Base-by-base conservation (phyloP, 2,113 vertebrate genomes). In the Salvelinus sp. region DNA sequence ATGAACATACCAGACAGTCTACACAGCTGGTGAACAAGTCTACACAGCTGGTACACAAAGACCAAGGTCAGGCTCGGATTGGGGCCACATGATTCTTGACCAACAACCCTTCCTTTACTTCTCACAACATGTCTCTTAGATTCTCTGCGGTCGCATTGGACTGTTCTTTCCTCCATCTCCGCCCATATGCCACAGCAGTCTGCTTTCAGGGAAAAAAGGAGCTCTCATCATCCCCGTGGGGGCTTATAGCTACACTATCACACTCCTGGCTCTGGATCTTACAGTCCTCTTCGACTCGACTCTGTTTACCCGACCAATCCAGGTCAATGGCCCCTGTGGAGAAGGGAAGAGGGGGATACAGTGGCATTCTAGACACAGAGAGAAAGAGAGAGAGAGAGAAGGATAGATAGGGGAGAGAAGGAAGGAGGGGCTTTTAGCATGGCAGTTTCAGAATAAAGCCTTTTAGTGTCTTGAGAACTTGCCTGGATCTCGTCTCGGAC, bases 221-320 rank as follows among this genome's bases (percentile, higher is more conserved):
- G 54, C 54, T 20, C 62, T 63, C 62, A 63, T 38, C 38, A 63
- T 57, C 58, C 73, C 69, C 60, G 14, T 4, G 1, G 44, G 57
- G 54, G 33, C 23, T 27, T 20, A 25, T 57, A 58, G 25, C 20
- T 23, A 62, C 72, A 33, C n/a, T 2, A 65, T 28, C 38, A 3
- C 47, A 28, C 30, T 65, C 16, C 44, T 65, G 12, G 50, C 50
- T 54, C 50, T 54, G 50, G 5, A 28, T 60, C 38, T 20, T 72
- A 10, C 64, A 66, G 25, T 72, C 18, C 72, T 44, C 23, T 9
- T 22, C 6, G 9, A n/a, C 70, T 70, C n/a, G 6, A 23, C 70
- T 76, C 73, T 28, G 25, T 78, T 78, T 68, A 14, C 63, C 62
- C 3, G 13, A 25, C 23, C 44, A 74, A 60, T 57, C 69, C 69